phyloP scores from a whole-genome alignment of 2,113 vertebrate genomes.

The Otus sunia region DNA sequence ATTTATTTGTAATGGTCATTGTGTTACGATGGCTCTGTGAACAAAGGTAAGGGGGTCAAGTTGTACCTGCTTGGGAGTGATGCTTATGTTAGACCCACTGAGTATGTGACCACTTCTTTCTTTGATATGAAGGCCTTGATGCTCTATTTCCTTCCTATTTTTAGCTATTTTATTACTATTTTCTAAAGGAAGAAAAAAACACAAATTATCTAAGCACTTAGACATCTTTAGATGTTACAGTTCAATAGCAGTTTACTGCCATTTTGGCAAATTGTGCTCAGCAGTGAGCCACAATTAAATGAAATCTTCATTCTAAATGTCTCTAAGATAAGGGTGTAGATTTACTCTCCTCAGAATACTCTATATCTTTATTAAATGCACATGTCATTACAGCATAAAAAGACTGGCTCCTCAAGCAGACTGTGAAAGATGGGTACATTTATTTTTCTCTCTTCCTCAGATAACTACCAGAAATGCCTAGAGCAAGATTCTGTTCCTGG shows the following conservation, averaged over 20 bases:
- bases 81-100: background rate
- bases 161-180: constrained; percentile 25
- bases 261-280: constrained; percentile 69
- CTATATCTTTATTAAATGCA: constrained; percentile 59
- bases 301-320: constrained; percentile 58
- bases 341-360: constrained; percentile 41
- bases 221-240: constrained; percentile 63
- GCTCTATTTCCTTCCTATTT: background rate
- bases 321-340: constrained; percentile 18
- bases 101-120: background rate
- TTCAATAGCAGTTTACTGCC: constrained; percentile 65
- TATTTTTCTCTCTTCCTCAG: background rate
- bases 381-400: constrained; percentile 42
- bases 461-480: background rate
- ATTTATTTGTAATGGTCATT: background rate
- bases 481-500: background rate
- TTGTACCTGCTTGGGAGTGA: background rate
- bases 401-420: constrained; percentile 8
- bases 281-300: constrained; percentile 66
- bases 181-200: background rate
- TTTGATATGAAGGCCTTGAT: background rate
- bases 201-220: constrained; percentile 66
- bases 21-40: background rate
- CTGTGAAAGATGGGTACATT: constrained; percentile 12
- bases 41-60: background rate